These are phyloP conservation scores for Drosophila ercepeae DNA, from an alignment of 1,140 invertebrate species.

Conservation along the genomic window DNA sequence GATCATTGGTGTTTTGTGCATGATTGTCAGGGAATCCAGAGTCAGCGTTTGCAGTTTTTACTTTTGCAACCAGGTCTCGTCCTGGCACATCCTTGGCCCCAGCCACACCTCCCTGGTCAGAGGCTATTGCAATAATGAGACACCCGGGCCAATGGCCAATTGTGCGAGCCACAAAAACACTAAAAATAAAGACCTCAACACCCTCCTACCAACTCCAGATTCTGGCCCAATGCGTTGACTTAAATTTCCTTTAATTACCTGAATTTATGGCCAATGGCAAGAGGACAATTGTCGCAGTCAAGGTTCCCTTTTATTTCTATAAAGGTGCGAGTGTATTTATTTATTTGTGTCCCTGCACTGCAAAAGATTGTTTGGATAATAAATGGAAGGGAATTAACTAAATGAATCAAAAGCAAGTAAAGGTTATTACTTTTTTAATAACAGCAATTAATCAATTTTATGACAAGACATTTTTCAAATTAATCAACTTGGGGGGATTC, in stretches of 20 bases:
- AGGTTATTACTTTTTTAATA: no score
- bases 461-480: no score
- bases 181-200: not conserved
- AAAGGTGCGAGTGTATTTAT: not conserved
- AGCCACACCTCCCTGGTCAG: not conserved
- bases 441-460: not conserved
- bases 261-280: constrained; percentile 65
- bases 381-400: no score
- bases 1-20: constrained; percentile 3
- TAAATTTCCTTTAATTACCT: constrained; percentile 72
- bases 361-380: not conserved
- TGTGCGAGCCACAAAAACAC: constrained; percentile 22
- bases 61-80: not conserved
- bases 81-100: not conserved
- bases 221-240: constrained; percentile 14
- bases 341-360: not conserved
- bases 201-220: not conserved
- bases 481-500: not conserved
- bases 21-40: constrained; percentile 25
- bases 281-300: constrained; percentile 40
- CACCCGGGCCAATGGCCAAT: constrained; percentile 47
- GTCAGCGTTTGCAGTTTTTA: constrained; percentile 3
- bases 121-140: constrained; percentile 62
- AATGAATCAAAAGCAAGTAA: no score
- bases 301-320: constrained; percentile 7